Evolutionary conservation across 2,888 invertebrate species (phyloP), one percentile per base, ranked within the genome.

Genomic region (Sinelater perroti): DNA sequence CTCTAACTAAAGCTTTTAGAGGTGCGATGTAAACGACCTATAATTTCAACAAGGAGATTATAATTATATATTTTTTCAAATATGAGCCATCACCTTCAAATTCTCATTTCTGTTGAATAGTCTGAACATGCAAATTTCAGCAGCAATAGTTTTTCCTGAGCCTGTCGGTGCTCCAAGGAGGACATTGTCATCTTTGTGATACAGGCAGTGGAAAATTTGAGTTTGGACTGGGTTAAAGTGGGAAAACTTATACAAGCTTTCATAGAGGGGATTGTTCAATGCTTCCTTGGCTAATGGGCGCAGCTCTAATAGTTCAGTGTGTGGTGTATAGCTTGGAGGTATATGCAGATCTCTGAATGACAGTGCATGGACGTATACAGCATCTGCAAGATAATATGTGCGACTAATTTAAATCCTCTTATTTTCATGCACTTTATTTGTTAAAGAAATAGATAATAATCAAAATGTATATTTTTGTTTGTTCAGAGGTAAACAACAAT

Each of bases 141-240:
- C 98, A 0, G 93, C 96, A 38, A 98, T 93, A 0, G 99, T 99
- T 83, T 99, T 99, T 26, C 99, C 99, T 0, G 97, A 97, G 6
- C 92, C 92, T 0, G 97, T 97, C 0, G 97, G 97, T 0, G 98
- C 98, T 0, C 97, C 97, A 3, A 99, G 81, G 16, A 99, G 80
- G 4, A 96, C 91, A 75, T 98, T 98, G 67, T 88, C 86, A 71
- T 99, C 95, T 0, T 95, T 95, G 74, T 98, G 92, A 78, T 96
- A 99, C 3, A 99, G 81, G 38, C 93, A 91, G 78, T 97, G 95
- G 78, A 99, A 99, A 62, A 99, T 90, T 81, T 99, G 97, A 0
- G 97, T 97, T 80, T 98, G 98, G 64, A 99, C 95, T 1, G 98
- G 97, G 80, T 99, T 99, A 81, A 99, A 99, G 76, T 97, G 96